Conservation (phyloP, 1,140 invertebrate species). For the Trachymyrmex septentrionalis region DNA sequence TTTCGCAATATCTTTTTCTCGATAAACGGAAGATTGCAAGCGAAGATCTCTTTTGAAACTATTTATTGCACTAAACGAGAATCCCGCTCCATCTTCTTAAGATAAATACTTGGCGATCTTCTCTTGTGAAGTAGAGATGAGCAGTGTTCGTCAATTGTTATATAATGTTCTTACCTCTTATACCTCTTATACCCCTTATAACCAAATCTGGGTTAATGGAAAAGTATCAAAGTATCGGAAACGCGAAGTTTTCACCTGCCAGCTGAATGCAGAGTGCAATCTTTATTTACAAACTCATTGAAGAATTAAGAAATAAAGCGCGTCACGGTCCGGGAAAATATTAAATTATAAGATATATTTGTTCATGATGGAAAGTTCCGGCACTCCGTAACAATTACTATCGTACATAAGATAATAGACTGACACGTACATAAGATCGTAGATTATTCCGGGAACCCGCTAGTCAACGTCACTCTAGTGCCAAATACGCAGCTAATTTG, state of each 20-base stretch:
- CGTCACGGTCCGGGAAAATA: not conserved
- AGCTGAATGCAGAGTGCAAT: not conserved
- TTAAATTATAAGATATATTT: conserved; percentile 3
- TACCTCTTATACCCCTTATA: conserved; percentile 17
- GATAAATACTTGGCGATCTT: conserved; percentile 51
- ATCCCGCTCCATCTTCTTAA: not conserved
- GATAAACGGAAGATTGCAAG: conserved; percentile 14
- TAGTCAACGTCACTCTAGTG: conserved; percentile 50
- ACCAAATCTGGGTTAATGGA: conserved; percentile 59
- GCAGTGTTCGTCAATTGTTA: conserved; percentile 42
- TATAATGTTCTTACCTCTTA: conserved; percentile 41
- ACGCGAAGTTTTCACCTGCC: conserved; percentile 16
- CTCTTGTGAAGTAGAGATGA: conserved; percentile 28
- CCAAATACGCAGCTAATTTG: conserved; percentile 58
- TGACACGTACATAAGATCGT: conserved; percentile 48
- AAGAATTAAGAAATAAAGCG: conserved; percentile 27
- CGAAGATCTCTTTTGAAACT: conserved; percentile 25
- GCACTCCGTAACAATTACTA: not conserved
- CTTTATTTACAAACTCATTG: conserved; percentile 23
- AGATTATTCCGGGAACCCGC: conserved; percentile 44
- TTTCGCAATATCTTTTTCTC: not conserved
- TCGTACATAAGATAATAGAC: conserved; percentile 41
- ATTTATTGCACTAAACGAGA: conserved; percentile 31
- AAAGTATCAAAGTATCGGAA: conserved; percentile 53
- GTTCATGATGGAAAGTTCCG: not conserved